Evolutionary conservation across 2,888 invertebrate genomes (phyloP), one percentile per base, ranked within the genome.

Genomic region (Sinelater perroti): DNA sequence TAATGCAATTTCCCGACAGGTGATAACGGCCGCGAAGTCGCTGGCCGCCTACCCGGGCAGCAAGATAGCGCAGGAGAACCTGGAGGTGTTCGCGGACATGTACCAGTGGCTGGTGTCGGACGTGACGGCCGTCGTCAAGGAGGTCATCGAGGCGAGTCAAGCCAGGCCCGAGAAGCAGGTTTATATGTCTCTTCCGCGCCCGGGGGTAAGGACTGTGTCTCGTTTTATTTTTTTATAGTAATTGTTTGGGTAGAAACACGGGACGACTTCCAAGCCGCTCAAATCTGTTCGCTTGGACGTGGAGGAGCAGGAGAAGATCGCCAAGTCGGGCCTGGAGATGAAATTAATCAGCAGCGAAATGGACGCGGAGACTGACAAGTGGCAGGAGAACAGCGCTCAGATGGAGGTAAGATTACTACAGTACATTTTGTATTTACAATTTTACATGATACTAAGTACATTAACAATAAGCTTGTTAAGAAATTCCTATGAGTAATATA

Each of bases 241-340:
- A 2, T 35, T 3, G 40, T 58, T 54, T 1, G 3, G 14, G 8
- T 46, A 97, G 97, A 97, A 97, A 88, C 96, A 97, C 78, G 97
- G 97, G 63, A 93, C 95, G 55, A 96, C 95, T 42, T 90, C 91
- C 71, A 95, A 97, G 80, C 92, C 95, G 33, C 77, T 94, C 65
- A 95, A 96, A 80, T 91, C 97, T 45, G 92, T 91, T 35, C 86
- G 91, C 72, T 79, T 96, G 69, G 95, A 95, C 80, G 90, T 92
- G 45, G 95, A 97, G 80, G 97, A 97, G 75, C 95, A 97, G 82
- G 96, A 95, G 40, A 95, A 96, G 81, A 96, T 97, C 70, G 96
- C 97, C 2, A 97, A 97, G 80, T 89, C 95, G 47, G 97, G 97
- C 20, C 80, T 97, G 63, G 97, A 97, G 80, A 95, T 97, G 95